A percentile compares a stretch with the other conserved stretches of the same genome.
These are phyloP conservation scores for Drosophila dunni DNA, from an alignment of 1,140 invertebrate species.

Conservation along the genomic window DNA sequence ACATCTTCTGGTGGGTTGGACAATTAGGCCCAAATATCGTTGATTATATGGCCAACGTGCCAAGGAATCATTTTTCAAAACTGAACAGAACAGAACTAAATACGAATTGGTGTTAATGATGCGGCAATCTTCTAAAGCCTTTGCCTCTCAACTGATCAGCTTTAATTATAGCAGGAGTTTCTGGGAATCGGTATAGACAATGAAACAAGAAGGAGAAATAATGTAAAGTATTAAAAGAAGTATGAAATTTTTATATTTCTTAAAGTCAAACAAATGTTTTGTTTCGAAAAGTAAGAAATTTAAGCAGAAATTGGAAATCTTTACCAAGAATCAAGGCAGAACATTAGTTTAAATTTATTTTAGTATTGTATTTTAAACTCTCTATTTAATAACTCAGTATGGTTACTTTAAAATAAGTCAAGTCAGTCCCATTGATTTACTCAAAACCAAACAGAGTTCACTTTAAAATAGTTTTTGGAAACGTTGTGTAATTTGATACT, in stretches of 20 bases:
- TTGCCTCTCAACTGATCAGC: constrained; percentile 25
- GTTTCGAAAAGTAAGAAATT: no score
- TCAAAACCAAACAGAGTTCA: constrained; percentile 8
- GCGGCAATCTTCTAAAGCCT: constrained; percentile 19
- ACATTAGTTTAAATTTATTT: no score
- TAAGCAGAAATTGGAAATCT: no score
- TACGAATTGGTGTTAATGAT: constrained; percentile 53
- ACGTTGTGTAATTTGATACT: constrained; percentile 65
- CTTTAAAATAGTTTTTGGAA: constrained; percentile 14
- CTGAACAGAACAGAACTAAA: neutral
- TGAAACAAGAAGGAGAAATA: neutral
- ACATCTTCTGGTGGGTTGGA: constrained; percentile 15
- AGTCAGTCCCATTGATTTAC: constrained; percentile 65
- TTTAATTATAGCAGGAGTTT: constrained; percentile 43
- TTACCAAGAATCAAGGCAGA: no score
- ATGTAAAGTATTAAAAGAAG: neutral
- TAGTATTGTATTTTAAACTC: no score
- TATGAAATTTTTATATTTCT: neutral
- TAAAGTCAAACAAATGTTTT: no score
- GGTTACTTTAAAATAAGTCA: constrained; percentile 8
- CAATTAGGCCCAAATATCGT: constrained; percentile 56
- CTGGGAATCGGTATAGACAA: constrained; percentile 20
- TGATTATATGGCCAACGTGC: constrained; percentile 19
- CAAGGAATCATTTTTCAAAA: constrained; percentile 57
- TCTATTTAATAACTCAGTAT: no score